Base-by-base conservation (phyloP, 2,888 invertebrate species). In the Scaeva pyrastri region DNA sequence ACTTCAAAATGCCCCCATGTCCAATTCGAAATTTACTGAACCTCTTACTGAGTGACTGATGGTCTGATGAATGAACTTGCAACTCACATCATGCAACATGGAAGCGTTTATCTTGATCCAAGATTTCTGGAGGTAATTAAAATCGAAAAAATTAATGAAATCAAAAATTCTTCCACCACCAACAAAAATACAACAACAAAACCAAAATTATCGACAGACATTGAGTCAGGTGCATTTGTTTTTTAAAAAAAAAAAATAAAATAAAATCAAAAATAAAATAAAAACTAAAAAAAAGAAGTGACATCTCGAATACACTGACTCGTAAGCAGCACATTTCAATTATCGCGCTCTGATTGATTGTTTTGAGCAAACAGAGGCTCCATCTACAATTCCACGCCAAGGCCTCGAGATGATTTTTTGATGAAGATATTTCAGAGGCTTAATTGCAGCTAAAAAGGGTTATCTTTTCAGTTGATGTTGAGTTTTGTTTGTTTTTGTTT, bases 291-390 rank as follows among this genome's bases (percentile, higher is more conserved):
- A 64, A 6, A 36, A 62, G 72, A 76, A 76, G 76, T 85, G 85
- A 85, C 85, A 85, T 85, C 50, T 85, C 75, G 11, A 64, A 75
- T 66, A 75, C n/a, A n/a, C n/a, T n/a, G n/a, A n/a, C n/a, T n/a
- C n/a, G n/a, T 52, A 70, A 39, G 62, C 70, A 64, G 85, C 76
- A 76, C 71, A 68, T 81, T 76, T 85, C 85, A 85, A 85, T 85
- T 85, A 85, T 81, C 80, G 85, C 85, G 73, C 85, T 80, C 80
- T 85, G 85, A 85, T 85, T 85, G 85, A 85, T 85, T 76, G 81
- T 77, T 73, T 81, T 79, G 66, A 72, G n/a, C 58, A 68, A 41
- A 76, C 74, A 23, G 70, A 70, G 74, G 71, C 78, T 78, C 66
- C 56, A 71, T 78, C 66, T 43, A 71, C 56, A 43, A 48, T 66